Evolutionary conservation across 2,113 vertebrate genomes (phyloP), one percentile per base, ranked within the genome.

Genomic region (Solea solea): DNA sequence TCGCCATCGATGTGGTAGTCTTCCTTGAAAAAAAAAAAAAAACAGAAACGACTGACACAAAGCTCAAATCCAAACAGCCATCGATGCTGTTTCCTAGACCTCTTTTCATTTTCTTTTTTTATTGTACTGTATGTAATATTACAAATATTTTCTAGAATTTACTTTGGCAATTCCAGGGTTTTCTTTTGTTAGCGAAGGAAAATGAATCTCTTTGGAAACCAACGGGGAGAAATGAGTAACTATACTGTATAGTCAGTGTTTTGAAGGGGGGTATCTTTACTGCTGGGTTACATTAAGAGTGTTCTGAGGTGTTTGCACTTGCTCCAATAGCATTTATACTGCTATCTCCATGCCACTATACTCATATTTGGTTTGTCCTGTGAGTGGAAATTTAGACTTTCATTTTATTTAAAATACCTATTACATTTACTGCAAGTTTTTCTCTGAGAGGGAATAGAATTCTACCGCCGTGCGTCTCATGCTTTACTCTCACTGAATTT

Each of bases 111-210:
- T 96, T 96, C 21, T 21, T 21, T 21, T 21, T 95, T 94, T 95
- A 94, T 92, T 76, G 92, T 95, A 86, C 77, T 82, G 71, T 90
- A 95, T 91, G 92, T 95, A 93, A 94, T 92, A 93, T 90, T 88
- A 21, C 86, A 88, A 86, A 92, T 92, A 89, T 95, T 96, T 96
- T 96, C 85, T 96, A 96, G 94, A 93, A 87, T 93, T 96, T 88
- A 84, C 78, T 88, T 87, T 87, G 83, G 82, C 81, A 84, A 73
- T 77, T 58, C 40, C 65, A 81, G 68, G 76, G 49, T 89, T 40
- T 88, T 86, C 87, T 95, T 95, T 95, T 95, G 92, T 94, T 94
- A 93, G 94, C 91, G 63, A 80, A 94, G 54, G 21, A 69, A 34
- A 34, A 34, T 34, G 34, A 34, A 8, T 16, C n/a, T 16, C 13